A percentile compares a stretch with the other conserved stretches of the same genome.
phyloP scores from a whole-genome alignment of 2,797 vertebrate genomes.

The Discoglossus pictus region DNA sequence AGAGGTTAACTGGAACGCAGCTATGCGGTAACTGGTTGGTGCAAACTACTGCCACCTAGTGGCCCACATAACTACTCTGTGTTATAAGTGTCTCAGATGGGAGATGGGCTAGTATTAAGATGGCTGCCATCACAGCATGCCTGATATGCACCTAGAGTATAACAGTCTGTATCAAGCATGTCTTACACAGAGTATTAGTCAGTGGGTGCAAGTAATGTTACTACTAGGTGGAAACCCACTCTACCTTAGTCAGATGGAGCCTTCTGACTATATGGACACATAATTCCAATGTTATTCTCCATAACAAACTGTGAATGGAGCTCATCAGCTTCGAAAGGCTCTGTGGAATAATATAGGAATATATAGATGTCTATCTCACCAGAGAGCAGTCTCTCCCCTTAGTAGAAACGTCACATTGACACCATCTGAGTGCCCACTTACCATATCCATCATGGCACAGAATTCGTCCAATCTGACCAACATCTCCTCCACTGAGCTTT shows the following conservation, averaged over 20 bases:
- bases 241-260: no score
- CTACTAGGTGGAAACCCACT: no score
- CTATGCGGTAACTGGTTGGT: constrained; percentile 43
- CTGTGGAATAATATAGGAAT: no score
- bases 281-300: no score
- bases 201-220: no score
- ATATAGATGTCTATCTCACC: no score
- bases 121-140: constrained; percentile 56
- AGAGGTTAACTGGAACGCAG: constrained; percentile 33
- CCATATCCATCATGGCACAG: constrained; percentile 55
- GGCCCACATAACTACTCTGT: constrained; percentile 53
- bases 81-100: constrained; percentile 45
- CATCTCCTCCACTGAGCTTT: constrained; percentile 55
- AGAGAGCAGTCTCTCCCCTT: no score
- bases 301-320: no score
- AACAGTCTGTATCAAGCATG: constrained; percentile 19
- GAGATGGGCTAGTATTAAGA: constrained; percentile 56
- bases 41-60: constrained; percentile 67
- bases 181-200: no score
- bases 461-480: constrained; percentile 57
- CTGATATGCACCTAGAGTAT: constrained; percentile 16
- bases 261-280: no score
- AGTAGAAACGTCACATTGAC: no score
- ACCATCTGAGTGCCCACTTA: constrained; percentile 25
- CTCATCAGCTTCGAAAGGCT: no score